Percentiles rank a stretch among this genome's conserved stretches.
These are phyloP conservation scores for Leptodactylus fuscus DNA, from an alignment of 2,113 vertebrate species.

Conservation along the genomic window DNA sequence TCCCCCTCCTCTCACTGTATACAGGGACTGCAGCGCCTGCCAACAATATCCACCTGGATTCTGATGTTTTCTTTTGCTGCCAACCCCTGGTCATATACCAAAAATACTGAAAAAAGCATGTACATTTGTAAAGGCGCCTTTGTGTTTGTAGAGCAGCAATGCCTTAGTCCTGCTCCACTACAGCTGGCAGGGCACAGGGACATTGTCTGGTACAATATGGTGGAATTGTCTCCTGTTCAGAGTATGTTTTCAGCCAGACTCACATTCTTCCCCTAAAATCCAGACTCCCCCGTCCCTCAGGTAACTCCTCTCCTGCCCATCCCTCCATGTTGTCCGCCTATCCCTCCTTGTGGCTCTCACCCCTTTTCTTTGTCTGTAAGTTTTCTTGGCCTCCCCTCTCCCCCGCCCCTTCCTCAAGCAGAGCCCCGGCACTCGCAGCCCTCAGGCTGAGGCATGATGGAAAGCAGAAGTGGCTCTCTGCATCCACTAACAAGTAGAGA, in stretches of 20 bases:
- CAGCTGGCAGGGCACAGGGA: not conserved
- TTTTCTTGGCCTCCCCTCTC: conserved; percentile 18
- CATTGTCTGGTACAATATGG: not conserved
- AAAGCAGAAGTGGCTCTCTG: conserved; percentile 56
- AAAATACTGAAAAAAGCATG: not conserved
- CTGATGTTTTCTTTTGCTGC: not conserved
- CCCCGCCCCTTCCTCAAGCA: conserved; percentile 38
- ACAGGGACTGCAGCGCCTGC: not conserved
- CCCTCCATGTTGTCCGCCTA: not conserved
- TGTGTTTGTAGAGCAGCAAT: not conserved
- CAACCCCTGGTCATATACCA: not conserved
- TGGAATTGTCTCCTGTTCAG: no score
- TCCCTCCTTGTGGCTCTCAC: conserved; percentile 57
- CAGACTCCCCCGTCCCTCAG: not conserved
- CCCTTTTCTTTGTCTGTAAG: conserved; percentile 49
- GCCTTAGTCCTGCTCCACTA: not conserved
- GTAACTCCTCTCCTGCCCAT: not conserved
- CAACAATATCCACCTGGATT: not conserved
- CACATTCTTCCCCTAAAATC: not conserved
- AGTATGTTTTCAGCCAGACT: not conserved
- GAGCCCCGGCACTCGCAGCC: conserved; percentile 35
- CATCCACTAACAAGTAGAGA: conserved; percentile 53
- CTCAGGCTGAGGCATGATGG: conserved; percentile 59
- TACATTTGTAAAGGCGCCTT: not conserved
- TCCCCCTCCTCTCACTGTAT: not conserved